phyloP scores from a whole-genome alignment of 2,888 invertebrate genomes.

The Onthophagus sagittarius region DNA sequence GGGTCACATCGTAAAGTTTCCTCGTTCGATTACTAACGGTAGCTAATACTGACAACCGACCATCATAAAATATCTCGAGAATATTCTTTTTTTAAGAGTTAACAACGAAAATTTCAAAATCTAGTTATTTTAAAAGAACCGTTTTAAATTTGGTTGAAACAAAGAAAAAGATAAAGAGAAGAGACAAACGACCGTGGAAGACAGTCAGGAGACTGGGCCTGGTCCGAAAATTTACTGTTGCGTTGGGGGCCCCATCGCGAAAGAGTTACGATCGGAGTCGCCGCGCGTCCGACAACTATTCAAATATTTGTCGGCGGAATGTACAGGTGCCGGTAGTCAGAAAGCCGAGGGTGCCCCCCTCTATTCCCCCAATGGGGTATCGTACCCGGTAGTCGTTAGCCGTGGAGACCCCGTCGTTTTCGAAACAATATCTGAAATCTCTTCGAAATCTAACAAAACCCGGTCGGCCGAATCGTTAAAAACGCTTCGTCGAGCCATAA shows the following conservation, averaged over 20 bases:
- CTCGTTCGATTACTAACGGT: background rate
- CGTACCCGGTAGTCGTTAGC: conserved; percentile 27
- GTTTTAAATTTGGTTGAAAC: background rate
- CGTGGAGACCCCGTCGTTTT: conserved; percentile 16
- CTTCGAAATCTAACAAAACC: background rate
- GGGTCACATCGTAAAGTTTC: background rate
- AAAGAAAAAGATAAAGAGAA: background rate
- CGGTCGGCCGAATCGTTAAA: background rate
- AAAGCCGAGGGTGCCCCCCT: conserved; percentile 2
- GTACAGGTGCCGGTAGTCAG: conserved; percentile 25
- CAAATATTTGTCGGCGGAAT: conserved; percentile 25
- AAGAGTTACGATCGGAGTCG: conserved; percentile 13
- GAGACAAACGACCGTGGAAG: background rate
- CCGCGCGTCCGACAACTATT: conserved; percentile 24
- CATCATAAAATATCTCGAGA: background rate
- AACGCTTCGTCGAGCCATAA: background rate
- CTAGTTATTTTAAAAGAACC: background rate
- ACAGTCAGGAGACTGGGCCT: background rate
- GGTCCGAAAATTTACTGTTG: conserved; percentile 5
- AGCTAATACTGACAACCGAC: background rate
- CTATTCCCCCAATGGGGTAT: background rate
- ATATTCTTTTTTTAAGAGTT: no score
- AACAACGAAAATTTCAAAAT: background rate
- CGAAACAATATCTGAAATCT: conserved; percentile 16
- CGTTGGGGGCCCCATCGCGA: background rate